Base-by-base conservation (phyloP, 2,888 invertebrate genomes). In the Ophion obscuratus region DNA sequence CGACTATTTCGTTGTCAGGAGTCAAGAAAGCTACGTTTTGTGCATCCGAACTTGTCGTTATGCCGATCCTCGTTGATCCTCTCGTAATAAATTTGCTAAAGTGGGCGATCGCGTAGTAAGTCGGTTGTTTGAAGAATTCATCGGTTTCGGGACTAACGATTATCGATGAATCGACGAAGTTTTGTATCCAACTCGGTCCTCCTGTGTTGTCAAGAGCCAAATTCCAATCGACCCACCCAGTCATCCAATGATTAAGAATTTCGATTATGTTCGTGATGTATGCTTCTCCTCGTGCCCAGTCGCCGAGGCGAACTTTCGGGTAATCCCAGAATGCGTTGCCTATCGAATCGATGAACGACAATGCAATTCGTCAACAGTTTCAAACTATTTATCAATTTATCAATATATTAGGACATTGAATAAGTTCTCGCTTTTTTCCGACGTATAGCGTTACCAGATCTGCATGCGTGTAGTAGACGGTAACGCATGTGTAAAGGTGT, bases 201-300 rank as follows among this genome's bases (percentile, higher is more conserved):
- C 98, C 98, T 0, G 92, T 87, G 81, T 95, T 93, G 92, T 97
- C 95, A 27, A 99, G 93, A 24, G 96, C 97, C 76, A 98, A 94
- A 93, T 99, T 99, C 98, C 98, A 99, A 93, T 99, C 98, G 0
- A 97, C 95, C 98, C 98, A 99, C 1, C 97, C 98, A 27, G 95
- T 95, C 0, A 97, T 96, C 94, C 96, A 97, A 93, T 97, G 95
- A 89, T 96, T 96, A 27, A 98, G 91, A 93, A 97, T 97, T 96
- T 92, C 79, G 7, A 97, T 95, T 76, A 97, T 97, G 86, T 96
- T 95, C 70, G 92, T 88, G 0, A 96, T 95, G 91, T 98, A 97
- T 62, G 91, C 91, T 88, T 96, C 96, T 0, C 96, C 98, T 87
- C 97, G 95, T 0, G 93, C 88, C 98, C 98, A 98, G 20, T 96